phyloP scores from a whole-genome alignment of 2,888 invertebrate genomes.

The Drosophila percnosoma region DNA sequence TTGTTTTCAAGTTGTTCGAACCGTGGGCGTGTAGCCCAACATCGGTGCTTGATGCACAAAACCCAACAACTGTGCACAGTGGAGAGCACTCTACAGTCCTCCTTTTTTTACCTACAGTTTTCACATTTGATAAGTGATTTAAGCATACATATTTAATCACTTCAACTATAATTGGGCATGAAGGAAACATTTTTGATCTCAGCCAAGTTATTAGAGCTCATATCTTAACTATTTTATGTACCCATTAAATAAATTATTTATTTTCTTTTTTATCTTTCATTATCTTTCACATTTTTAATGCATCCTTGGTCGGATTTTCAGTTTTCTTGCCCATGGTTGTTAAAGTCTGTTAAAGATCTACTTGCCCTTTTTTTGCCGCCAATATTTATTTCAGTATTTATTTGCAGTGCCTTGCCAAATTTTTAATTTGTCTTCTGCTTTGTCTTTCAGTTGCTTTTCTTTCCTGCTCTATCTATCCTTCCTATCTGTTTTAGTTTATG shows the following conservation, averaged over 20 bases:
- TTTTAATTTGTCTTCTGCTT: not conserved
- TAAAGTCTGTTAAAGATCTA: not conserved
- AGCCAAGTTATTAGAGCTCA: not conserved
- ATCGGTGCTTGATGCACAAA: slow-evolving; percentile 24
- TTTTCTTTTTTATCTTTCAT: not conserved
- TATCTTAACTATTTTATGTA: not conserved
- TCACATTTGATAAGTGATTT: slow-evolving; percentile 1
- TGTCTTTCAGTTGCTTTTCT: not conserved
- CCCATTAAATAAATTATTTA: not conserved
- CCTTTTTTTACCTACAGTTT: not conserved
- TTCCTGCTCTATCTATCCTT: no score
- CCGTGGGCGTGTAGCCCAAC: slow-evolving; percentile 25
- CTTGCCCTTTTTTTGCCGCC: not conserved
- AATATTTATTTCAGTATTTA: not conserved
- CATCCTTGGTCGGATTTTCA: not conserved
- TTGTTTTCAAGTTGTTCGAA: slow-evolving; percentile 64
- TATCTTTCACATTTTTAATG: not conserved
- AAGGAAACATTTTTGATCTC: not conserved
- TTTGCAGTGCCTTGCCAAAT: not conserved
- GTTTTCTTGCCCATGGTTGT: not conserved
- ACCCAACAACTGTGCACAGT: slow-evolving; percentile 48
- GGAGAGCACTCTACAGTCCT: slow-evolving; percentile 4
- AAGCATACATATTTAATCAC: slow-evolving; percentile 1
- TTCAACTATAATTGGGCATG: not conserved
- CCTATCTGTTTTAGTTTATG: not conserved